Base-by-base conservation (phyloP, 2,888 invertebrate species). In the Nasonovia ribisnigri region DNA sequence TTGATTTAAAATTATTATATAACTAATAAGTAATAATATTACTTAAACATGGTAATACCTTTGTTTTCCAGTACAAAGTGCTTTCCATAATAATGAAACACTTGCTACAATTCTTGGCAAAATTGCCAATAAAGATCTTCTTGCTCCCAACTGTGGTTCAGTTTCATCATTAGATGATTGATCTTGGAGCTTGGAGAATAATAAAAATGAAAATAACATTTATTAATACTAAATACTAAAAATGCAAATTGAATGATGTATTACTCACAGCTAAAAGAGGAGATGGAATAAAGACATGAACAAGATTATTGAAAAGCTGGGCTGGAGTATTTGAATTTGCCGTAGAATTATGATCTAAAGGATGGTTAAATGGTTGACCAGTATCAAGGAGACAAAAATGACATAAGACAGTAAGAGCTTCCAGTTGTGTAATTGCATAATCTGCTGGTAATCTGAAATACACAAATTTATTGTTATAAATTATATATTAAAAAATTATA, bases 71-170 rank as follows among this genome's bases (percentile, higher is more conserved):
- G 96, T 95, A 87, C 96, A 95, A 60, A 97, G 96, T 67, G 97
- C 97, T 95, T 97, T 97, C 98, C 98, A 98, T 84, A 98, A 96
- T 84, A 97, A 96, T 3, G 98, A 97, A 84, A 98, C 97, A 95
- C 98, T 97, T 6, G 97, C 97, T 95, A 98, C 97, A 95, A 98
- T 97, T 95, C 98, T 96, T 0, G 98, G 98, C 95, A 98, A 96
- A 95, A 98, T 97, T 95, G 97, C 97, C 51, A 98, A 96, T 91
- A 98, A 97, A 46, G 97, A 97, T 95, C 97, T 97, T 94, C 98
- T 96, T 0, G 98, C 98, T 92, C 94, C 94, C 51, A 93, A 90
- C 48, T 93, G 93, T 67, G 90, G 93, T 51, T 93, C 93, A 93
- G 48, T 93, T 93, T 93, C 93, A 51, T 93, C 93, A 67, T 90